phyloP scores from a whole-genome alignment of 2,113 vertebrate genomes.

The Camelus bactrianus region DNA sequence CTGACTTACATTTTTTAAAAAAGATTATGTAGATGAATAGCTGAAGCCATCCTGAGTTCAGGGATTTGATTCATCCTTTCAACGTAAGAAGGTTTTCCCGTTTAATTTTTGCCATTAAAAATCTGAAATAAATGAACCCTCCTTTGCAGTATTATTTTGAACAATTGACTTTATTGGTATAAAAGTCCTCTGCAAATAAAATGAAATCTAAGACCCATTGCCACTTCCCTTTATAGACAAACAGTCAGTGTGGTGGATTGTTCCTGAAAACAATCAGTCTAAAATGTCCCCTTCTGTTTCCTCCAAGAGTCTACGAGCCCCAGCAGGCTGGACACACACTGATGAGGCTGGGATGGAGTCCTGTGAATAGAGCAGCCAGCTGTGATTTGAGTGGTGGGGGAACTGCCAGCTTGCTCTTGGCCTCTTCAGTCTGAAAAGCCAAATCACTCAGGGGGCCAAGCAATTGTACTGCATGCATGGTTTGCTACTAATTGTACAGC shows the following conservation, averaged over 20 bases:
- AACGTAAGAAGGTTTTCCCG: not conserved
- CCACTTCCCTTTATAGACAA: slow-evolving; percentile 26
- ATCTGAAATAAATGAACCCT: not conserved
- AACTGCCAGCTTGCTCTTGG: slow-evolving; percentile 49
- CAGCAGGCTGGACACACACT: slow-evolving; percentile 48
- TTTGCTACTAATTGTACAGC: slow-evolving; percentile 74
- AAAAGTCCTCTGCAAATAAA: slow-evolving; percentile 26
- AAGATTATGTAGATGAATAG: not conserved
- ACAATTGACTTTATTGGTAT: slow-evolving; percentile 10
- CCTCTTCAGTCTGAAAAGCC: slow-evolving; percentile 66
- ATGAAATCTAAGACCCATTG: not conserved
- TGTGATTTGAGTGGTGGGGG: slow-evolving; percentile 68
- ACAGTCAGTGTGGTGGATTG: not conserved
- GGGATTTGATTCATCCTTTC: slow-evolving; percentile 18
- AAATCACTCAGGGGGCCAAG: slow-evolving; percentile 73
- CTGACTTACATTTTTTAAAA: not conserved
- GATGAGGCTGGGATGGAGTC: slow-evolving; percentile 66
- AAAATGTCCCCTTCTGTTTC: not conserved
- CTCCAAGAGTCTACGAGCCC: slow-evolving; percentile 46
- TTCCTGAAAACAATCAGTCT: slow-evolving; percentile 37
- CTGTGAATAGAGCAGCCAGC: slow-evolving; percentile 53
- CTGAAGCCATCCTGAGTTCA: not conserved
- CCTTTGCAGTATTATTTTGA: slow-evolving; percentile 18
- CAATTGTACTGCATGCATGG: slow-evolving; percentile 33
- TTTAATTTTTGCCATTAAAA: slow-evolving; percentile 19